Conservation (phyloP, 2,888 invertebrate genomes). For the Epiperipatus broadwayi region DNA sequence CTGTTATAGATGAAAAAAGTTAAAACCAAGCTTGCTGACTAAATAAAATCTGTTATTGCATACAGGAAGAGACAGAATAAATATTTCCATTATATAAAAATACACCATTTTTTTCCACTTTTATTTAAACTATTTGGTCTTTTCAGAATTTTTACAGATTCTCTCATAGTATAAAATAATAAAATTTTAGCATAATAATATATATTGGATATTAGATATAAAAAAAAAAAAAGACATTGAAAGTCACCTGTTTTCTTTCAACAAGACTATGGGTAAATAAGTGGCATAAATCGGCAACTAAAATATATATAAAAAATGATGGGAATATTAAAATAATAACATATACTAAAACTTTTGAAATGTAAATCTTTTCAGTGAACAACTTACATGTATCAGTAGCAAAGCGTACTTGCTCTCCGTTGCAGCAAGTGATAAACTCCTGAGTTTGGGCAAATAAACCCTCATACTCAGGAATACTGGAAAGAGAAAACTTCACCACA, state of each 20-base stretch:
- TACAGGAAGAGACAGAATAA: too few species aligned
- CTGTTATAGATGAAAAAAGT: too few species aligned
- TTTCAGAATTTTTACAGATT: too few species aligned
- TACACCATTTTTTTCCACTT: too few species aligned
- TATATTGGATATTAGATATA: too few species aligned
- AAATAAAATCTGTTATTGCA: too few species aligned
- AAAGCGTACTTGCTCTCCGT: constrained; percentile 71
- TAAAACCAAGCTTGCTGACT: too few species aligned
- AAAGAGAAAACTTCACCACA: constrained; percentile 27
- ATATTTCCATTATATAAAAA: too few species aligned
- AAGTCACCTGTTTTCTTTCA: constrained; percentile 40
- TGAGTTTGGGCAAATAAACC: constrained; percentile 52
- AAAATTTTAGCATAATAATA: too few species aligned
- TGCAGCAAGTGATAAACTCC: constrained; percentile 67
- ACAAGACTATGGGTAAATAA: constrained; percentile 55
- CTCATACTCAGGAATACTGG: constrained; percentile 30
- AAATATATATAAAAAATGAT: constrained; percentile 20
- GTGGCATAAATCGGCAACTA: constrained; percentile 78
- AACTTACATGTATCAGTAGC: constrained; percentile 64
- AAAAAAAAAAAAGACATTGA: too few species aligned
- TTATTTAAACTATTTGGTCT: too few species aligned
- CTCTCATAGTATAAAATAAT: too few species aligned
- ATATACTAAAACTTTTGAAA: constrained; percentile 13
- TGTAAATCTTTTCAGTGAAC: not conserved
- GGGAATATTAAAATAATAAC: constrained; percentile 13